Evolutionary conservation across 2,113 vertebrate genomes (phyloP).

Genomic region (Oncorhynchus mykiss): DNA sequence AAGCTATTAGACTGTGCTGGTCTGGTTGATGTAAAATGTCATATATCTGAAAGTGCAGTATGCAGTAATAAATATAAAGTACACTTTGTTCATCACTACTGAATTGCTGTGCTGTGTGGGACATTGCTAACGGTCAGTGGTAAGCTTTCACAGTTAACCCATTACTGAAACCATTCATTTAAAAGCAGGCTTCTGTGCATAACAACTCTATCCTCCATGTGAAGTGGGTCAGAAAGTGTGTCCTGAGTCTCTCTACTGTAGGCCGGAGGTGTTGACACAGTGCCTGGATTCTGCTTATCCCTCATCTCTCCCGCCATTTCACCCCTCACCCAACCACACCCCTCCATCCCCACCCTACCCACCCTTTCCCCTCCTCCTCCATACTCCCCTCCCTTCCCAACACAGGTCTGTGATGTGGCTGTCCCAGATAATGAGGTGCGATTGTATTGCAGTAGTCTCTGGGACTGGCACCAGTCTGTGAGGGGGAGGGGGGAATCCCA

Average conservation of each 20-base stretch:
- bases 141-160: slow-evolving; percentile 55
- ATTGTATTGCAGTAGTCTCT: slow-evolving; percentile 71
- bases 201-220: slow-evolving; percentile 60
- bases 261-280: slow-evolving; percentile 50
- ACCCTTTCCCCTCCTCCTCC: slow-evolving; percentile 53
- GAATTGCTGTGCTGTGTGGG: slow-evolving; percentile 58
- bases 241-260: slow-evolving; percentile 45
- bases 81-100: slow-evolving; percentile 39
- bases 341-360: slow-evolving; percentile 27
- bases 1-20: no score
- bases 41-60: no score
- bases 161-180: slow-evolving; percentile 57
- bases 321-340: slow-evolving; percentile 17
- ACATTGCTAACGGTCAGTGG: slow-evolving; percentile 62
- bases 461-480: slow-evolving; percentile 66
- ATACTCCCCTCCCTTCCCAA: slow-evolving; percentile 55
- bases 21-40: no score
- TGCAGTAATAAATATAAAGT: neutral
- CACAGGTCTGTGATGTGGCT: slow-evolving; percentile 73
- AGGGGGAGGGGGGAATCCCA: slow-evolving; percentile 26
- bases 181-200: slow-evolving; percentile 50
- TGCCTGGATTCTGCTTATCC: slow-evolving; percentile 32
- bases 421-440: slow-evolving; percentile 79
- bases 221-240: slow-evolving; percentile 61
- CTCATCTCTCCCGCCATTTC: slow-evolving; percentile 53